Evolutionary conservation across 92 coral and sea anemone species (phyloP).

Genomic region (Bergia sp.): DNA sequence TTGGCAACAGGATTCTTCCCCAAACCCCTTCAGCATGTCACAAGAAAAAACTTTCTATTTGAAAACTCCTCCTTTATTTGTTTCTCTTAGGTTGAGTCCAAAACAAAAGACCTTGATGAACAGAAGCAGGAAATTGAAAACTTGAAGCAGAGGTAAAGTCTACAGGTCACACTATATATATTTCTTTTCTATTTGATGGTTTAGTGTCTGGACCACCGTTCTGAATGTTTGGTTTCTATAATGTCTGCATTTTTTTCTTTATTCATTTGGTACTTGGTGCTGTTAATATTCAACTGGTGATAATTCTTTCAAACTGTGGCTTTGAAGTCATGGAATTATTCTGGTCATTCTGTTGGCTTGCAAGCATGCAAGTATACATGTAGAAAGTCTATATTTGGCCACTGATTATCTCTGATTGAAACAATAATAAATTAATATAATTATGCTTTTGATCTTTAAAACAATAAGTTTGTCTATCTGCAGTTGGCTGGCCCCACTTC

Average conservation of each 20-base stretch:
- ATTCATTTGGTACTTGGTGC: no score
- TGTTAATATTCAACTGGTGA: no score
- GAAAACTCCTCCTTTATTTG: neutral
- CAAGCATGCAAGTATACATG: no score
- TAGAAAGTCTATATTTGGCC: no score
- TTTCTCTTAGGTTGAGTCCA: constrained; percentile 56
- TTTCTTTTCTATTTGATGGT: neutral
- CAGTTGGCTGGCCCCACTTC: constrained; percentile 93
- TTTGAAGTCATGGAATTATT: no score
- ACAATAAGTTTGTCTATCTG: neutral
- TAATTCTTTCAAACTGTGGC: no score
- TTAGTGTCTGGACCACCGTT: neutral
- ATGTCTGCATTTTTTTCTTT: neutral
- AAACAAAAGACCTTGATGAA: constrained; percentile 59
- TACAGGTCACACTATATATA: neutral
- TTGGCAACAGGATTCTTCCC: no score
- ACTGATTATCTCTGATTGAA: no score
- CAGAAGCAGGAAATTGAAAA: constrained; percentile 73
- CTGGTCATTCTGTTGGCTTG: no score
- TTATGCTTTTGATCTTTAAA: no score
- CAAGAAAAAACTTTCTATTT: neutral
- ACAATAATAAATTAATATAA: neutral
- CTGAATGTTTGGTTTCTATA: neutral
- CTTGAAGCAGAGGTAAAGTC: constrained; percentile 77
- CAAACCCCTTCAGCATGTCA: neutral